Evolutionary conservation across 1,140 invertebrate species (phyloP).

Genomic region (Drosophila teissieri): DNA sequence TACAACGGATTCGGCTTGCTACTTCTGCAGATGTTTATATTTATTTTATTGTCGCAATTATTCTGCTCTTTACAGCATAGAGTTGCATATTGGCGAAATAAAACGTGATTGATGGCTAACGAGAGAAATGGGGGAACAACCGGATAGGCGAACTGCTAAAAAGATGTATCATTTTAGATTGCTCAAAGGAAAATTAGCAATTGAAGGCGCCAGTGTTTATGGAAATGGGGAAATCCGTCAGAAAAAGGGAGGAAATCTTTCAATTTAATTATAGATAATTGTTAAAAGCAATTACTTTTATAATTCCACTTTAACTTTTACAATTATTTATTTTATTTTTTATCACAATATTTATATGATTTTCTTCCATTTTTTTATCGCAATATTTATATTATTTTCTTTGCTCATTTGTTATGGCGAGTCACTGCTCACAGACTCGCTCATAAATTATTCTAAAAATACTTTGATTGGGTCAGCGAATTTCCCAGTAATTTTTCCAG

Average conservation of each 20-base stretch:
- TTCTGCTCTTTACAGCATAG: conserved; percentile 54
- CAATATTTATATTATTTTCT: not conserved
- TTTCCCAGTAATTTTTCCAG: conserved; percentile 28
- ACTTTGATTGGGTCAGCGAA: conserved; percentile 38
- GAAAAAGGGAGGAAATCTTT: not conserved
- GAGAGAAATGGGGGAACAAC: conserved; percentile 25
- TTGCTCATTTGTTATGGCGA: not conserved
- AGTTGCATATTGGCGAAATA: conserved; percentile 57
- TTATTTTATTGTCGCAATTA: conserved; percentile 78
- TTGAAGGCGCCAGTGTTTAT: conserved; percentile 13
- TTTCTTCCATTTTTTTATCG: too few relatives aligned
- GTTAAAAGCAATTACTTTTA: too few relatives aligned
- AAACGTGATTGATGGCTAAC: conserved; percentile 57
- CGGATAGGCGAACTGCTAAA: conserved; percentile 39
- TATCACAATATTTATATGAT: not conserved
- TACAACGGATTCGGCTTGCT: conserved; percentile 56
- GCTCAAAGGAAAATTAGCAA: conserved; percentile 8
- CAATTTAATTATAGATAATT: not conserved
- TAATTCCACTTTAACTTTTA: not conserved
- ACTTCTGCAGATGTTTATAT: conserved; percentile 52
- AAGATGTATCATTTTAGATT: conserved; percentile 21
- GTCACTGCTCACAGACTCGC: conserved; percentile 8
- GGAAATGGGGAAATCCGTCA: not conserved
- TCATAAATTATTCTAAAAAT: conserved; percentile 45
- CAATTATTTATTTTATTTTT: not conserved